Percentiles rank a stretch among this genome's conserved stretches.
Conservation (phyloP, 30 jellyfish, hydroid and myxozoan genomes). For the Hydra vulgaris region DNA sequence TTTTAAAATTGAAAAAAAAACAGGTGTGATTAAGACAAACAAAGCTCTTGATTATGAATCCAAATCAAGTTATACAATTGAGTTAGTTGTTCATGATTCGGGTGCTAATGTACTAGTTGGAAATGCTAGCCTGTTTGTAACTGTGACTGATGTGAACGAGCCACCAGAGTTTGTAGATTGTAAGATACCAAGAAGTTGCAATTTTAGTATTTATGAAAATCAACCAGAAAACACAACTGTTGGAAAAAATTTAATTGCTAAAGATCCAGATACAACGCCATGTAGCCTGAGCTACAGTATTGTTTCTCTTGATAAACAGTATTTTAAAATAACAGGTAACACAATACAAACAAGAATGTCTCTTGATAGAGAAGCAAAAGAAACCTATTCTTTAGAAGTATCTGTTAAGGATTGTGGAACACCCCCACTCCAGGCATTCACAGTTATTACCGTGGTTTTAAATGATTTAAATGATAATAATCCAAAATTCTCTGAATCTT, state of each 20-base stretch:
- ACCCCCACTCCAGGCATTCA: slow-evolving; percentile 40
- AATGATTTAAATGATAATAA: slow-evolving; percentile 75
- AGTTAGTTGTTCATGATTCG: slow-evolving; percentile 42
- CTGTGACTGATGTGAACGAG: slow-evolving; percentile 57
- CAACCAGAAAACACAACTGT: slow-evolving; percentile 33
- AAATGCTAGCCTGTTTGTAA: slow-evolving; percentile 31
- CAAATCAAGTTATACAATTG: slow-evolving; percentile 22
- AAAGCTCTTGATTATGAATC: slow-evolving; percentile 33
- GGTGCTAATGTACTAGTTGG: slow-evolving; percentile 39
- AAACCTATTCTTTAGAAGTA: slow-evolving; percentile 47
- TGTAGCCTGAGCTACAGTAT: slow-evolving; percentile 41
- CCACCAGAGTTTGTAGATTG: slow-evolving; percentile 57
- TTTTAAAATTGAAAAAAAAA: slow-evolving; percentile 59
- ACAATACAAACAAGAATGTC: slow-evolving; percentile 40
- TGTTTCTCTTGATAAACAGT: slow-evolving; percentile 54
- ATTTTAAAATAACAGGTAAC: slow-evolving; percentile 51
- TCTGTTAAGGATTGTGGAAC: slow-evolving; percentile 62
- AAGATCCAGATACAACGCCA: slow-evolving; percentile 45
- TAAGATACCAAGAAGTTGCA: slow-evolving; percentile 31
- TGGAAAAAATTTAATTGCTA: slow-evolving; percentile 33
- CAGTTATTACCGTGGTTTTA: slow-evolving; percentile 43
- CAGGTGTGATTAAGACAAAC: slow-evolving; percentile 47
- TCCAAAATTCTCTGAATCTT: slow-evolving; percentile 52
- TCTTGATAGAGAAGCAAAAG: slow-evolving; percentile 66
- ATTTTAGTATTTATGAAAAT: slow-evolving; percentile 41